These are phyloP conservation scores for Metalampra italica DNA, from an alignment of 2,888 invertebrate genomes.

Conservation along the genomic window DNA sequence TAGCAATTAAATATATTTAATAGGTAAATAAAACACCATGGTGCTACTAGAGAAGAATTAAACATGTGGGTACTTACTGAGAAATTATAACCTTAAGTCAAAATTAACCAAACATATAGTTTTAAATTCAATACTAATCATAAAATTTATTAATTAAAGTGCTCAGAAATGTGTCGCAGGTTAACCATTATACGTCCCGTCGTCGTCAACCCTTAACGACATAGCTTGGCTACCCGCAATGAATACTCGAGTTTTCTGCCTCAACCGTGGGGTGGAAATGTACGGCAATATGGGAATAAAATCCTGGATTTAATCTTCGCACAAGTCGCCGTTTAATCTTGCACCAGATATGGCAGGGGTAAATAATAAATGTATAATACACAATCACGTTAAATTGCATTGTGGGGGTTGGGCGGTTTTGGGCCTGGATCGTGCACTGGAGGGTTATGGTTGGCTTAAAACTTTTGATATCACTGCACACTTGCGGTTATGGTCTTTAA, in stretches of 20 bases:
- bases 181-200: slow-evolving; percentile 24
- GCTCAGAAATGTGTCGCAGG: slow-evolving; percentile 12
- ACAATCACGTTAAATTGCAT: slow-evolving; percentile 65
- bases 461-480: slow-evolving; percentile 7
- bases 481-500: background rate
- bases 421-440: slow-evolving; percentile 1
- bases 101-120: background rate
- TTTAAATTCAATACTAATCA: background rate
- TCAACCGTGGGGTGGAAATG: slow-evolving; percentile 64
- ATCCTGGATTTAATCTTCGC: slow-evolving; percentile 73
- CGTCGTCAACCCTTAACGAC: slow-evolving; percentile 48
- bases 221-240: slow-evolving; percentile 64
- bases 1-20: too few species aligned
- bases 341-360: slow-evolving; percentile 65
- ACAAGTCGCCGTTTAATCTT: slow-evolving; percentile 73
- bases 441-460: slow-evolving; percentile 11
- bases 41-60: too few species aligned
- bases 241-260: slow-evolving; percentile 71
- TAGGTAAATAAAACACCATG: background rate
- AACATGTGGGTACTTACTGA: too few species aligned
- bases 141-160: background rate
- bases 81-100: too few species aligned
- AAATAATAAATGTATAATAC: slow-evolving; percentile 71
- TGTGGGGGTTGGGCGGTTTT: slow-evolving; percentile 29
- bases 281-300: slow-evolving; percentile 72